Conservation (phyloP, 2,888 invertebrate species). For the Phaonia tiefii region DNA sequence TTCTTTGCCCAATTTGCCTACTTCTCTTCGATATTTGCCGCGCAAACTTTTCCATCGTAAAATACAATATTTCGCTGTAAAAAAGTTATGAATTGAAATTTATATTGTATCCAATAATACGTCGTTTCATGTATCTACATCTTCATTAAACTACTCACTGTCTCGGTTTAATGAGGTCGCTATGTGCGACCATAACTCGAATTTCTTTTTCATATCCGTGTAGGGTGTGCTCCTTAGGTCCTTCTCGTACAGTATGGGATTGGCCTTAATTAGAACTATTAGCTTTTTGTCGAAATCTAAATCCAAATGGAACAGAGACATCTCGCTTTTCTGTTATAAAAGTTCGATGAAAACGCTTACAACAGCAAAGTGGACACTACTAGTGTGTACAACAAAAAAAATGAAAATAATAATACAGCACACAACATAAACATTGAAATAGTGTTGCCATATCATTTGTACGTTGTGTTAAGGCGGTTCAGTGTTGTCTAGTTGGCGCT, state of each 20-base stretch:
- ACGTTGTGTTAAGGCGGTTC: no score
- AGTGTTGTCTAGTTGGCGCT: slow-evolving; percentile 27
- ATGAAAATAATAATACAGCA: not conserved
- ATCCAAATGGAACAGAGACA: slow-evolving; percentile 54
- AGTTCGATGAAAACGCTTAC: not conserved
- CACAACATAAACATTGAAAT: slow-evolving; percentile 38
- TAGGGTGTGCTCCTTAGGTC: slow-evolving; percentile 73
- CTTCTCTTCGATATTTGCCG: slow-evolving; percentile 71
- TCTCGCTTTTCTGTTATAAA: slow-evolving; percentile 3
- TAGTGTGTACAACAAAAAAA: slow-evolving; percentile 2
- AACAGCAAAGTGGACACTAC: not conserved
- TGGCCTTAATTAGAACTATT: slow-evolving; percentile 73
- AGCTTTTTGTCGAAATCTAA: slow-evolving; percentile 71
- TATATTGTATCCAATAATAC: not conserved
- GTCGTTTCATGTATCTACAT: not conserved
- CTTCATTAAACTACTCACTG: slow-evolving; percentile 68
- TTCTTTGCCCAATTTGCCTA: slow-evolving; percentile 58
- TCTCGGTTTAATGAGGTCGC: slow-evolving; percentile 72
- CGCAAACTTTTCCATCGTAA: slow-evolving; percentile 73
- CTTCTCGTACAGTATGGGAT: slow-evolving; percentile 72
- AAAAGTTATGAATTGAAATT: not conserved
- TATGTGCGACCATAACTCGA: slow-evolving; percentile 75
- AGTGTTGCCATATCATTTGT: not conserved
- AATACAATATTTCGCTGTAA: slow-evolving; percentile 72
- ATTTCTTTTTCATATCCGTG: slow-evolving; percentile 70